These are phyloP conservation scores for Temnothorax longispinosus DNA, from an alignment of 1,140 invertebrate genomes.

Conservation along the genomic window DNA sequence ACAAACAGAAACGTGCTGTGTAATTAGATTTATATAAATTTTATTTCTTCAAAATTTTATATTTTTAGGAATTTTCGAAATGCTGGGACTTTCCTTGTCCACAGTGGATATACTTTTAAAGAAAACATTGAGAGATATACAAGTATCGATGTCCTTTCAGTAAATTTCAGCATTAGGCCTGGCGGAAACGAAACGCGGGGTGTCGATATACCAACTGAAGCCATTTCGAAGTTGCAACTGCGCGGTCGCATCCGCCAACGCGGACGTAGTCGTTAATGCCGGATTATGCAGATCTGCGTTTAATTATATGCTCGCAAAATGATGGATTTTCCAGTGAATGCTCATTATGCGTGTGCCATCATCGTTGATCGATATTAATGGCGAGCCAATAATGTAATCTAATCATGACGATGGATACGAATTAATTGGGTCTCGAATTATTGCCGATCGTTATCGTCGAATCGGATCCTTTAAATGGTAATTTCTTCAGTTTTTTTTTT, in stretches of 20 bases:
- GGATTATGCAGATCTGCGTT: conserved; percentile 51
- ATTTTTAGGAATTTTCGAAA: not conserved
- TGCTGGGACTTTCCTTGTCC: not conserved
- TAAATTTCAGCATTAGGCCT: not conserved
- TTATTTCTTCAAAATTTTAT: not conserved
- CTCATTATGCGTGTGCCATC: conserved; percentile 44
- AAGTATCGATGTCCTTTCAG: not conserved
- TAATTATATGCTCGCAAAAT: conserved; percentile 48
- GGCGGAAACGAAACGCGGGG: not conserved
- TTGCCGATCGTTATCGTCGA: conserved; percentile 24
- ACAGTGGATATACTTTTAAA: not conserved
- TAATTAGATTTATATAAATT: not conserved
- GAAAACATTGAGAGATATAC: not conserved
- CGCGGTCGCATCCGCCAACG: not conserved
- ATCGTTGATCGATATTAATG: conserved; percentile 50
- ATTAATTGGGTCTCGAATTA: conserved; percentile 40
- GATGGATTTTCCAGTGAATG: conserved; percentile 48
- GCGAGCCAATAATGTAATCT: conserved; percentile 20
- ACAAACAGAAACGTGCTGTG: not conserved
- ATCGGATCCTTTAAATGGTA: not conserved
- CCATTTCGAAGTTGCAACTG: conserved; percentile 20
- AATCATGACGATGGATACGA: conserved; percentile 13
- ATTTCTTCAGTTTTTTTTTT: not conserved
- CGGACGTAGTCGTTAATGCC: conserved; percentile 15
- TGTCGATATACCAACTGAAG: not conserved